These are phyloP conservation scores for Falco cherrug DNA, from an alignment of 2,797 vertebrate species.

Conservation along the genomic window DNA sequence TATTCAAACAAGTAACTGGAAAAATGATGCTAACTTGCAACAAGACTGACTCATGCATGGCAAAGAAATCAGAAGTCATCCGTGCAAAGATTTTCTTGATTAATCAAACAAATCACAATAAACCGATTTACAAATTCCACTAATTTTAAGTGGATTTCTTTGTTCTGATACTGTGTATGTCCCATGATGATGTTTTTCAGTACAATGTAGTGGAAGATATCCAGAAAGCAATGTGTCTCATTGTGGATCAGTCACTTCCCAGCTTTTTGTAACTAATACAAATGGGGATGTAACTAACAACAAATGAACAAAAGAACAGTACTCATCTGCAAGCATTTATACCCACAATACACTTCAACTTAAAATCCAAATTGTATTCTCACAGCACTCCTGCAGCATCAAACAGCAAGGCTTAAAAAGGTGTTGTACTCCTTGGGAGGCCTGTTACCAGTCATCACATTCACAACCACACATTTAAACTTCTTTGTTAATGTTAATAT, in stretches of 20 bases:
- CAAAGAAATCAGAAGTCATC: neutral
- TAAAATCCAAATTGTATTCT: neutral
- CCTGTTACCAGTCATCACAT: neutral
- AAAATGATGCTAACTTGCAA: neutral
- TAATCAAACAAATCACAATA: neutral
- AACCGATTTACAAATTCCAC: neutral
- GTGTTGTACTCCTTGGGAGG: neutral
- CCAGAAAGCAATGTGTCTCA: constrained; percentile 20
- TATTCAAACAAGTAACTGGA: neutral
- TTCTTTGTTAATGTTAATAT: neutral
- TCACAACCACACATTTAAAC: neutral
- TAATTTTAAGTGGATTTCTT: neutral
- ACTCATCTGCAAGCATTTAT: constrained; percentile 38
- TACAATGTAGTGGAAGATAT: neutral
- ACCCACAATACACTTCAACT: neutral
- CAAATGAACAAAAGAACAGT: constrained; percentile 24
- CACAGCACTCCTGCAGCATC: neutral
- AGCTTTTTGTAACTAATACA: constrained; percentile 48
- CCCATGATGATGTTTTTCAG: neutral
- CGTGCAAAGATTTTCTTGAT: neutral
- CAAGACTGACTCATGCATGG: neutral
- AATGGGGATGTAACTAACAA: constrained; percentile 42
- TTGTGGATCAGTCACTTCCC: neutral
- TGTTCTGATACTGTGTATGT: neutral
- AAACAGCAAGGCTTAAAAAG: neutral